Conservation (phyloP, 2,888 invertebrate species). For the Tuta absoluta region DNA sequence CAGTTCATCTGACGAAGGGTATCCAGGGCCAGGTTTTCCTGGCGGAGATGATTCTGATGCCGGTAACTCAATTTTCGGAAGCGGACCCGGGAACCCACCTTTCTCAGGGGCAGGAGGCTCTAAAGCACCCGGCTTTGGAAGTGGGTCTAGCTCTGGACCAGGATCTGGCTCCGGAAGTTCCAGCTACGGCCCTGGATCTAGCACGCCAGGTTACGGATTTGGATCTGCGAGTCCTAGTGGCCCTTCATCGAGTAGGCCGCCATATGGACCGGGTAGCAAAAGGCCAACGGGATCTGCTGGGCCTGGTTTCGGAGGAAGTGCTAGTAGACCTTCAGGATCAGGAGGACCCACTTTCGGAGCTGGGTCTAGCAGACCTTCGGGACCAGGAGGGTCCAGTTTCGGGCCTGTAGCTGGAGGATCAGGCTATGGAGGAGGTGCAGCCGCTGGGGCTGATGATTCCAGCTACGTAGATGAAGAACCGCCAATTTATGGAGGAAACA, state of each 20-base stretch:
- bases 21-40: slow-evolving; percentile 27
- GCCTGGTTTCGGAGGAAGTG: slow-evolving; percentile 24
- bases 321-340: slow-evolving; percentile 22
- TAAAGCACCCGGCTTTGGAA: slow-evolving; percentile 32
- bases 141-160: slow-evolving; percentile 27
- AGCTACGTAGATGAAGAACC: slow-evolving; percentile 63
- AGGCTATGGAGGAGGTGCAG: slow-evolving; percentile 25
- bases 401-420: slow-evolving; percentile 15
- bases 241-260: slow-evolving; percentile 23
- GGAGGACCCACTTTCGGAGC: slow-evolving; percentile 26
- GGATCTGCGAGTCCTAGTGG: slow-evolving; percentile 23
- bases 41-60: slow-evolving; percentile 21
- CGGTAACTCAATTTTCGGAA: slow-evolving; percentile 23
- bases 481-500: slow-evolving; percentile 47
- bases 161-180: slow-evolving; percentile 25
- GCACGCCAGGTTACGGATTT: slow-evolving; percentile 13
- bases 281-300: slow-evolving; percentile 21
- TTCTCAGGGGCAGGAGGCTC: slow-evolving; percentile 25
- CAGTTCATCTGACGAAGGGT: slow-evolving; percentile 31
- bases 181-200: slow-evolving; percentile 25
- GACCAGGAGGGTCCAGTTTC: slow-evolving; percentile 25
- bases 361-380: slow-evolving; percentile 27
- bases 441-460: slow-evolving; percentile 42
- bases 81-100: slow-evolving; percentile 7
- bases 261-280: slow-evolving; percentile 25